A percentile compares a stretch with the other conserved stretches of the same genome.
Conservation (phyloP, 2,797 vertebrate genomes). For the Ptychobarbus kaznakovi region DNA sequence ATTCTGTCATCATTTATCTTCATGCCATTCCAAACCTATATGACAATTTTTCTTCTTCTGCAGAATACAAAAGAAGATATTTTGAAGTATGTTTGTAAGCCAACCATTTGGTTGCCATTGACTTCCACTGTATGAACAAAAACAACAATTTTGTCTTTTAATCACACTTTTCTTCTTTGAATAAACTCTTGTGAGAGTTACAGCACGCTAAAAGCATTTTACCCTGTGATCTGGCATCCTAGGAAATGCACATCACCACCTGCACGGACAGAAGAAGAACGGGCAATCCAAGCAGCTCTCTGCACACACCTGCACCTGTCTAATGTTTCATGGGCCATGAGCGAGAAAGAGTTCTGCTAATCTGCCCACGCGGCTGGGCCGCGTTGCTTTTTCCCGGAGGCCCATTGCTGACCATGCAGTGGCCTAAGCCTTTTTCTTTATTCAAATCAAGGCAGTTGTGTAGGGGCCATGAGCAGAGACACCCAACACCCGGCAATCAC, state of each 20-base stretch:
- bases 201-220: conserved; percentile 12
- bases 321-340: conserved; percentile 52
- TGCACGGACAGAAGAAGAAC: conserved; percentile 39
- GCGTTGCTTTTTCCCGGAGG: conserved; percentile 40
- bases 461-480: conserved; percentile 59
- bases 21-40: no score
- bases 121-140: neutral
- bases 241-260: conserved; percentile 34
- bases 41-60: no score
- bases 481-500: conserved; percentile 64
- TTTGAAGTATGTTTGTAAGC: neutral
- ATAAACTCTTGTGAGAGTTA: neutral
- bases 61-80: neutral
- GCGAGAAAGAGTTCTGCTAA: conserved; percentile 45
- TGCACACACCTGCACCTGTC: conserved; percentile 58
- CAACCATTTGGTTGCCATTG: neutral
- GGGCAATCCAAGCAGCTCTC: conserved; percentile 36
- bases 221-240: conserved; percentile 22
- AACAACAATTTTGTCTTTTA: no score
- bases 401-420: conserved; percentile 51
- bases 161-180: neutral
- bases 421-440: conserved; percentile 58
- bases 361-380: conserved; percentile 45
- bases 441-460: conserved; percentile 66
- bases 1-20: no score